Conservation (phyloP, 1,140 invertebrate genomes). For the Phenacoccus solenopsis region DNA sequence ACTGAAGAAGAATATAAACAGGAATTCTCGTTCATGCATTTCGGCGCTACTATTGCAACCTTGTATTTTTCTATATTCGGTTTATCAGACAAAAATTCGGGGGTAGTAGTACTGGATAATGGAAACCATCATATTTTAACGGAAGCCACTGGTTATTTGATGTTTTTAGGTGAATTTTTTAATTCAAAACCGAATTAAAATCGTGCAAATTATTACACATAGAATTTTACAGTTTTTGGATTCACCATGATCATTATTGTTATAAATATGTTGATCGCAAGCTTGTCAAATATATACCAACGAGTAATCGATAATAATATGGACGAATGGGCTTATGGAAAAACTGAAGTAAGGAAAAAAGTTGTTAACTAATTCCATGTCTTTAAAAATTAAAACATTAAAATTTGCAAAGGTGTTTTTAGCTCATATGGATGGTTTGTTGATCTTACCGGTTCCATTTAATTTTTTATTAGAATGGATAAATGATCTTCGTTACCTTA, state of each 20-base stretch:
- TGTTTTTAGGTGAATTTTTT: slow-evolving; percentile 39
- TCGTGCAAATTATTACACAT: slow-evolving; percentile 24
- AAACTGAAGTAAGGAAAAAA: slow-evolving; percentile 35
- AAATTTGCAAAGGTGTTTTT: neutral
- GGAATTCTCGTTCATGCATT: slow-evolving; percentile 41
- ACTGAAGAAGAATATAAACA: slow-evolving; percentile 34
- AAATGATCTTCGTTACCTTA: neutral
- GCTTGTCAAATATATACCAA: slow-evolving; percentile 61
- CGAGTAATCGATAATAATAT: slow-evolving; percentile 45
- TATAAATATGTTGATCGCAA: slow-evolving; percentile 65
- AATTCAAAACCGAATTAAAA: neutral
- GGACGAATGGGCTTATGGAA: slow-evolving; percentile 45
- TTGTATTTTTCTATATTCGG: slow-evolving; percentile 66
- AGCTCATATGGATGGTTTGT: neutral
- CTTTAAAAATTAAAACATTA: no score
- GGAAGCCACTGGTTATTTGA: slow-evolving; percentile 46
- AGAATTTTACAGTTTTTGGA: slow-evolving; percentile 38
- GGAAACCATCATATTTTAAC: slow-evolving; percentile 44
- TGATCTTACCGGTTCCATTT: neutral
- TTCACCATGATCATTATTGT: slow-evolving; percentile 56
- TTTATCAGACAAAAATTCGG: slow-evolving; percentile 49
- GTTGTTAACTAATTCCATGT: neutral
- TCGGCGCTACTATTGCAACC: slow-evolving; percentile 45
- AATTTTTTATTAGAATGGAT: neutral
- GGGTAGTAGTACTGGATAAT: slow-evolving; percentile 47